Percentiles rank a stretch among this genome's conserved stretches.
These are phyloP conservation scores for Pemphredon lugubris DNA, from an alignment of 2,888 invertebrate species.

Conservation along the genomic window DNA sequence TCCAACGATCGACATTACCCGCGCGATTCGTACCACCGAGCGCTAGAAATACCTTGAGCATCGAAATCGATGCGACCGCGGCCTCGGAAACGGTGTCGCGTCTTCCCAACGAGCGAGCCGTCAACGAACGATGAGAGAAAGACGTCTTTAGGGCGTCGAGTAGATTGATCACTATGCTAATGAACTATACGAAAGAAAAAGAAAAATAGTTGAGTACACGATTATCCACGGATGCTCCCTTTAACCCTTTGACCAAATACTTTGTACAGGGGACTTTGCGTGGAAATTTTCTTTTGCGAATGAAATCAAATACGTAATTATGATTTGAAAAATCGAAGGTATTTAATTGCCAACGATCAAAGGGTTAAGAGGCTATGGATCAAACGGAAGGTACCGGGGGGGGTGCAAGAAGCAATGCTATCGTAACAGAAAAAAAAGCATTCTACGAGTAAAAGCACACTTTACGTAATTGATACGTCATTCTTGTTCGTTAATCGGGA, in stretches of 20 bases:
- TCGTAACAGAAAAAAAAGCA: background rate
- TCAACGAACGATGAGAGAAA: constrained; percentile 93
- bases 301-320: no score
- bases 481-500: no score
- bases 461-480: background rate
- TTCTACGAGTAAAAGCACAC: constrained; percentile 1
- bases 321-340: no score
- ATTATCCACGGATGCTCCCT: no score
- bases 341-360: background rate
- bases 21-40: background rate
- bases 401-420: background rate
- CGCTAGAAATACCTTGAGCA: constrained; percentile 86
- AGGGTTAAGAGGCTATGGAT: background rate
- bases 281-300: no score
- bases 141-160: constrained; percentile 95
- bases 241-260: no score
- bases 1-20: background rate
- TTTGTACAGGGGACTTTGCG: no score
- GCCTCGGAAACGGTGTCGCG: constrained; percentile 96
- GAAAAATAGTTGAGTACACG: no score
- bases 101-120: constrained; percentile 92
- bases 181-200: constrained; percentile 85
- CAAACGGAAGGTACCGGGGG: no score
- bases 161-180: constrained; percentile 94
- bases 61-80: constrained; percentile 92